Base-by-base conservation (phyloP, 2,888 invertebrate genomes). In the Mythimna ferrago region DNA sequence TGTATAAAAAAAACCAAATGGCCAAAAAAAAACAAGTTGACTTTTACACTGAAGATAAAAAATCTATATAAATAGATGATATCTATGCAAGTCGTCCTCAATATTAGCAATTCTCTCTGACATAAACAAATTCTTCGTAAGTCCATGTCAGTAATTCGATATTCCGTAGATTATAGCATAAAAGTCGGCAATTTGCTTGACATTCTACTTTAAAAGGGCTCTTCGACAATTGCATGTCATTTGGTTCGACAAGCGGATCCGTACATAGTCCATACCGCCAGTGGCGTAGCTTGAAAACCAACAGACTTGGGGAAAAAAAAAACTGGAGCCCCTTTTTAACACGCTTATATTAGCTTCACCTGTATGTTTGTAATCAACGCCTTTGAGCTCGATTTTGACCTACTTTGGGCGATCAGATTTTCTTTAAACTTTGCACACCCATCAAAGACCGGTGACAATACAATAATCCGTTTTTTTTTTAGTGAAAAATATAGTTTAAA, bases 201-300 rank as follows among this genome's bases (percentile, higher is more conserved):
- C 92, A 93, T 94, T 94, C 87, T 90, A 86, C 89, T 91, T 90
- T 86, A 88, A 92, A 93, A 92, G 89, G 92, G 87, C 89, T 89
- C 85, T 76, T 85, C 87, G 87, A 89, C 92, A 89, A 93, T 93
- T 92, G 91, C 85, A 86, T 88, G 90, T 91, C 88, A 91, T 94
- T 92, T 90, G 86, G 80, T 81, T 80, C 85, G 81, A 84, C 83
- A 85, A 77, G 71, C 71, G 68, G 71, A 71, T 41, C 48, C 38
- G 58, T 66, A 64, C 78, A 77, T 66, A 58, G 73, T 78, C 76
- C 81, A 89, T 87, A 86, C 73, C 32, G 32, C 32, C 32, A 32
- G 32, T 32, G 32, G 32, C 32, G 32, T 32, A 32, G 32, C 32
- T 32, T 0, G 32, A 32, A 26, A 26, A 3, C 32, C 32, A 32